Evolutionary conservation across 1,140 invertebrate species (phyloP).

Genomic region (Maconellicoccus hirsutus): DNA sequence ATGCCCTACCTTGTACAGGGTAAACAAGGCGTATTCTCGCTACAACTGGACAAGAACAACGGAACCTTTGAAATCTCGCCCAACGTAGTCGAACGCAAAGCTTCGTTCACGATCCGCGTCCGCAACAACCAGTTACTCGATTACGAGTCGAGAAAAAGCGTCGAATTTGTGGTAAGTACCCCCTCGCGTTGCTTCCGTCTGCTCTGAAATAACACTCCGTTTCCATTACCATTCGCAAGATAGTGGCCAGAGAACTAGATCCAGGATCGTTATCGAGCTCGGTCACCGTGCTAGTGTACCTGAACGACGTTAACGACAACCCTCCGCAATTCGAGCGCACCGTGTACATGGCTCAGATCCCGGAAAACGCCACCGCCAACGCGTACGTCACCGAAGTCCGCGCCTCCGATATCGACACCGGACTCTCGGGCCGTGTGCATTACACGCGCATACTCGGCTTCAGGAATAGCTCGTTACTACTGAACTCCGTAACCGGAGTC

Average conservation of each 20-base stretch:
- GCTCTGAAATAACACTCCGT: no score
- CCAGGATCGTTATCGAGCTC: conserved; percentile 26
- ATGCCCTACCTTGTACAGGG: conserved; percentile 35
- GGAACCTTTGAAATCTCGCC: conserved; percentile 81
- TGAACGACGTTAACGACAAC: conserved; percentile 85
- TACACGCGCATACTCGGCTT: conserved; percentile 59
- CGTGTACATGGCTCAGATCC: conserved; percentile 57
- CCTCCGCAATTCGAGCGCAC: conserved; percentile 62
- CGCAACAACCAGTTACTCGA: conserved; percentile 69
- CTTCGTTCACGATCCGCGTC: conserved; percentile 69
- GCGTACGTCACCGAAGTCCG: conserved; percentile 59
- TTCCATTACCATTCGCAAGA: conserved; percentile 39
- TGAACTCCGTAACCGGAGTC: conserved; percentile 65
- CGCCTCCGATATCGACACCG: conserved; percentile 40
- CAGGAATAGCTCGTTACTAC: conserved; percentile 55
- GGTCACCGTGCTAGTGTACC: conserved; percentile 61
- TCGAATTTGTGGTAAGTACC: conserved; percentile 27
- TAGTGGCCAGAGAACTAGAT: conserved; percentile 60
- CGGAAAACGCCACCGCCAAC: conserved; percentile 65
- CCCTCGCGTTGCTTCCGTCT: no score
- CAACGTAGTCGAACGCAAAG: conserved; percentile 65
- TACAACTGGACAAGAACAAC: conserved; percentile 66
- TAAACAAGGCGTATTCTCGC: conserved; percentile 70
- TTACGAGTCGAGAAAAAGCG: conserved; percentile 51
- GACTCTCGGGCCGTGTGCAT: conserved; percentile 33